Percentiles rank a stretch among this genome's conserved stretches.
phyloP scores from a whole-genome alignment of 1,140 invertebrate genomes.

The Bicyclus anynana region DNA sequence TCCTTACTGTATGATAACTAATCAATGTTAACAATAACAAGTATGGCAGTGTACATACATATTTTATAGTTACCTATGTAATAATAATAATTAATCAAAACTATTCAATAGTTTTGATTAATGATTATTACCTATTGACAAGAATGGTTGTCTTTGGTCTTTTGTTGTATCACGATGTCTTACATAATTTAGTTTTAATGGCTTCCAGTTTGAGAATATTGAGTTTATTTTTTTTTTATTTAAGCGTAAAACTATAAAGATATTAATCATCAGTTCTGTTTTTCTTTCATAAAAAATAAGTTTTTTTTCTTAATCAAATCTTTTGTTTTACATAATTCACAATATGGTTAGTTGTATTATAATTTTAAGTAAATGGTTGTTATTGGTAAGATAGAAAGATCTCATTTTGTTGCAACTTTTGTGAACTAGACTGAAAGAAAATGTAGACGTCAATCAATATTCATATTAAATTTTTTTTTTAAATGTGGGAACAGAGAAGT shows the following conservation, averaged over 20 bases:
- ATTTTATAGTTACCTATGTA: constrained; percentile 8
- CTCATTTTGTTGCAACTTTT: constrained; percentile 41
- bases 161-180: no score
- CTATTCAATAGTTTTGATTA: constrained; percentile 8
- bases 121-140: constrained; percentile 7
- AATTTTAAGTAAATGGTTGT: constrained; percentile 8
- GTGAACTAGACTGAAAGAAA: constrained; percentile 8
- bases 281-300: constrained; percentile 11
- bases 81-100: no score
- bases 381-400: constrained; percentile 43
- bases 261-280: no score
- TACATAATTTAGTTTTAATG: no score
- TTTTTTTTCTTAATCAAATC: no score
- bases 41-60: neutral
- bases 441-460: neutral
- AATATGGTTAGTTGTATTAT: neutral
- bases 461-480: no score
- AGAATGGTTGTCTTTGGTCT: no score
- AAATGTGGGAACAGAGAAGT: no score
- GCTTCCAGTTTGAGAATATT: constrained; percentile 19
- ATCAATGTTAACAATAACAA: no score
- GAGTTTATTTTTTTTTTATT: constrained; percentile 28
- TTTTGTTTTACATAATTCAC: no score
- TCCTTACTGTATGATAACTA: neutral
- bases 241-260: constrained; percentile 2